Evolutionary conservation across 2,113 vertebrate species (phyloP).

Genomic region (Podocnemis expansa): DNA sequence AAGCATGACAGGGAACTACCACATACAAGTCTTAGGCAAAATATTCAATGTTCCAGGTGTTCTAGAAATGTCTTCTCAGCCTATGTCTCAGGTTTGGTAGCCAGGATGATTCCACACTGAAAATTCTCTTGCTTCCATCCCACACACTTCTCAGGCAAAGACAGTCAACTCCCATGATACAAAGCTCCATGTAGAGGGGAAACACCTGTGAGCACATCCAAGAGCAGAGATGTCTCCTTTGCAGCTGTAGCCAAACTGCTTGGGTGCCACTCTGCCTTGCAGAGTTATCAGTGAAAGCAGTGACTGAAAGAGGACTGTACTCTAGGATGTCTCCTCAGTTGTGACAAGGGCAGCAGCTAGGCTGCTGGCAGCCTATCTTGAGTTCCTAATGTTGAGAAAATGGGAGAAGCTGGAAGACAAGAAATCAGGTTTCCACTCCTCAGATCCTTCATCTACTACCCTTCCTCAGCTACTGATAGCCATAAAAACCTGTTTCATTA

Average conservation of each 20-base stretch:
- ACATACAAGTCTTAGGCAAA: neutral
- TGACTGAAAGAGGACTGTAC: neutral
- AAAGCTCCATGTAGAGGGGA: neutral
- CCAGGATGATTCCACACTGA: neutral
- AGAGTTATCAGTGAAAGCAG: neutral
- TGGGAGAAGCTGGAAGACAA: neutral
- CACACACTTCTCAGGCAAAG: neutral
- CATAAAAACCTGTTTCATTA: neutral
- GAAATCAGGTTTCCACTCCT: neutral
- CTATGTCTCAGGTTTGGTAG: neutral
- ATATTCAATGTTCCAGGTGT: neutral
- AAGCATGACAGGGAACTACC: neutral
- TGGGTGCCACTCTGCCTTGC: neutral
- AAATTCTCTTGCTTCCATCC: neutral
- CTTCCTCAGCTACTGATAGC: neutral
- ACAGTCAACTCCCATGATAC: fast-evolving
- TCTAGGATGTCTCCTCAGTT: neutral
- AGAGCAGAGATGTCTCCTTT: neutral
- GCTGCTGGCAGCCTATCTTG: neutral
- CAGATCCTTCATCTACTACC: neutral
- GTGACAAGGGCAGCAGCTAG: neutral
- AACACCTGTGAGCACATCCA: neutral
- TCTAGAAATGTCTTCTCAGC: neutral
- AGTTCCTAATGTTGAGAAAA: neutral
- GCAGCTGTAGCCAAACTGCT: neutral